Conservation (phyloP, 2,113 vertebrate species). For the Semnopithecus entellus region DNA sequence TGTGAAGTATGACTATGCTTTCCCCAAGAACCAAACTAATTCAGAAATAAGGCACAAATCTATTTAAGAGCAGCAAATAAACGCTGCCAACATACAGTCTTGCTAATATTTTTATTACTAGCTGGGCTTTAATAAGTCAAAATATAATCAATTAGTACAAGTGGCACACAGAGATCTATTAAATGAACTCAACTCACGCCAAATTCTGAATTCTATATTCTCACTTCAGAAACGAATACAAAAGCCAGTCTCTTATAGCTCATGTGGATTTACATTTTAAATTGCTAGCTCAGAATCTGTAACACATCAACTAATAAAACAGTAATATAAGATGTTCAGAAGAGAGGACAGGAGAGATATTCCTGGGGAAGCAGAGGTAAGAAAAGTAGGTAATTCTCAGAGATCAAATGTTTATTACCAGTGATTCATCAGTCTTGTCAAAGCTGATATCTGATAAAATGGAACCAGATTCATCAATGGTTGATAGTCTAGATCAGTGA, state of each 20-base stretch:
- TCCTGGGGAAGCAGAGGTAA: neutral
- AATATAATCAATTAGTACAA: conserved; percentile 34
- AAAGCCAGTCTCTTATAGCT: neutral
- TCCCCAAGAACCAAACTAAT: conserved; percentile 39
- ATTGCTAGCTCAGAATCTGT: conserved; percentile 16
- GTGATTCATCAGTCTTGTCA: conserved; percentile 97
- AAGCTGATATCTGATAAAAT: conserved; percentile 99
- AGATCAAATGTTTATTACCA: conserved; percentile 87
- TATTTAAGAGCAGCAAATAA: conserved; percentile 49
- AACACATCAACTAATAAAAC: conserved; percentile 54
- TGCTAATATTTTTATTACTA: conserved; percentile 24
- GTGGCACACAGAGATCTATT: conserved; percentile 5
- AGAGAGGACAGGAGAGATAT: neutral
- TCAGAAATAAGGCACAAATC: conserved; percentile 44
- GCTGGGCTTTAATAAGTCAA: conserved; percentile 51
- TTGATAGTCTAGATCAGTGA: conserved; percentile 88
- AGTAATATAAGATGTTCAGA: conserved; percentile 27
- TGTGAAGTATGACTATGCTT: conserved; percentile 2
- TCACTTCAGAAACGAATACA: conserved; percentile 47
- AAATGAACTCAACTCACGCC: conserved; percentile 50
- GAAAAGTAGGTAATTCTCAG: conserved; percentile 37
- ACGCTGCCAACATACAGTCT: neutral
- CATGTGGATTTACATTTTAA: conserved; percentile 49
- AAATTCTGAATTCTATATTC: conserved; percentile 59
- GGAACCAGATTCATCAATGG: conserved; percentile 97